Evolutionary conservation across 2,888 invertebrate species (phyloP), one percentile per base, ranked within the genome.

Genomic region (Gordius sp.): DNA sequence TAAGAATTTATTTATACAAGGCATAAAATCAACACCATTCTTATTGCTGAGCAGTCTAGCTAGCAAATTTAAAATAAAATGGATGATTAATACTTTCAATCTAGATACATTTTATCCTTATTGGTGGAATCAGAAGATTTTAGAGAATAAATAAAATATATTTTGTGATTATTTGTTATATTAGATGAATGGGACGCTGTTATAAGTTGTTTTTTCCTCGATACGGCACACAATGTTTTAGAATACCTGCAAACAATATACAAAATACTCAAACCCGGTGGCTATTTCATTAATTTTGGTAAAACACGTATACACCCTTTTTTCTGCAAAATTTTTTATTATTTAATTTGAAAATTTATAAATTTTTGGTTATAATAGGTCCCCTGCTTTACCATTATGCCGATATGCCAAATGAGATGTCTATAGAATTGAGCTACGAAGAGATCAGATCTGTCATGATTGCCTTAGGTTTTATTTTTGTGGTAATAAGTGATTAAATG

Each of bases 181-280:
- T 64, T 71, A 47, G 76, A 79, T 60, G 75, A 77, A 56, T 89
- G 87, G 81, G 78, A 87, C 65, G 86, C 84, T 66, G 79, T 99
- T 0, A 82, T 84, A 0, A 87, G 91, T 0, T 89, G 91, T 63
- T 97, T 97, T 72, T 99, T 97, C 69, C 82, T 97, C 58, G 97
- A 99, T 71, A 97, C 97, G 65, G 91, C 91, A 1, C 82, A 83
- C 59, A 97, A 97, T 68, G 79, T 93, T 20, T 80, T 91, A 2
- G 80, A 82, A 65, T 93, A 91, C 65, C 79, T 97, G 28, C 86
- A 91, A 72, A 78, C 80, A 55, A 91, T 93, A 67, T 81, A 79
- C 69, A 76, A 77, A 64, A 83, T 91, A 62, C 71, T 97, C 2
- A 81, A 80, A 66, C 84, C 86, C 1, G 89, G 75, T 61, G 72